phyloP scores from a whole-genome alignment of 2,888 invertebrate genomes.

The Alloscopus bannaensis region DNA sequence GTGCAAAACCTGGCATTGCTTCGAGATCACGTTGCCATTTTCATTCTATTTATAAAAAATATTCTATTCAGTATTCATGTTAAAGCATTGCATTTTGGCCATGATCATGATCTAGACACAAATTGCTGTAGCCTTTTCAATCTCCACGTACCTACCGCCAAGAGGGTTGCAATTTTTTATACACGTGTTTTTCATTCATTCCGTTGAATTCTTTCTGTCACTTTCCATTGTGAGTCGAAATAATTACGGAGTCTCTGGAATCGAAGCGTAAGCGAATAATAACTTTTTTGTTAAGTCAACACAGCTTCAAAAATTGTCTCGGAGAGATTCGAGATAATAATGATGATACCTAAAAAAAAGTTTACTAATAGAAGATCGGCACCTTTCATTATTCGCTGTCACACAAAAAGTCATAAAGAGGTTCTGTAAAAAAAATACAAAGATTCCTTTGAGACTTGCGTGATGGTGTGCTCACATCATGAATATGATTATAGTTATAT shows the following conservation, averaged over 20 bases:
- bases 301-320: neutral
- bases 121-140: constrained; percentile 21
- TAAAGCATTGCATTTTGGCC: too few species aligned
- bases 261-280: too few species aligned
- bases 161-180: neutral
- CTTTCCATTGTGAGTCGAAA: constrained; percentile 1
- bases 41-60: neutral
- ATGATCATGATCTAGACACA: constrained; percentile 26
- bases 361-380: neutral
- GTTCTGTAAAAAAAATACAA: too few species aligned
- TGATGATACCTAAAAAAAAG: constrained; percentile 10
- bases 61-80: too few species aligned
- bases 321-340: neutral
- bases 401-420: neutral
- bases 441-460: too few species aligned
- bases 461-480: neutral
- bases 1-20: too few species aligned
- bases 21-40: too few species aligned
- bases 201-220: neutral
- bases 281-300: neutral
- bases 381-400: constrained; percentile 3
- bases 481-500: neutral
- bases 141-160: neutral
- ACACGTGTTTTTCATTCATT: neutral
- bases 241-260: constrained; percentile 15